Evolutionary conservation across 1,140 invertebrate genomes (phyloP), one percentile per base, ranked within the genome.

Genomic region (Adoxophyes honmai): DNA sequence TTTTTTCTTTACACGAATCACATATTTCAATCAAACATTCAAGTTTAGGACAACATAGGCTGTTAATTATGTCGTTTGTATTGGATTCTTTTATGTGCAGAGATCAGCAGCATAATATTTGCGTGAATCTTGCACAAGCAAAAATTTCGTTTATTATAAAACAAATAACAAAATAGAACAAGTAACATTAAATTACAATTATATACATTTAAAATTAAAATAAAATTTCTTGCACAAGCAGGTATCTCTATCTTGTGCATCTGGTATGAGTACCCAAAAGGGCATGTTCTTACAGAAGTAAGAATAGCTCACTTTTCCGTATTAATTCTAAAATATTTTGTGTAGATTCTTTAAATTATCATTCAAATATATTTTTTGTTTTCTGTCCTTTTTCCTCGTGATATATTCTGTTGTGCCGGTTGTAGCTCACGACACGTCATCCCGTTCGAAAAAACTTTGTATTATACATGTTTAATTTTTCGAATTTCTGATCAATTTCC

Each of bases 331-430:
- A 55, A 53, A 56, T n/a, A 48, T 34, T 59, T 61, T 56, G 34
- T 61, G 38, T 14, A 59, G 52, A 36, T 66, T 61, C 44, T 59
- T 61, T 11, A 66, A 11, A n/a, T n/a, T 59, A 44, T 59, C 63
- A 34, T 14, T 34, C 14, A 59, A 34, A 15, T 62, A 66, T 13
- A 59, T 42, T 34, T 60, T 63, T 52, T 58, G 55, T 39, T 60
- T 67, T 15, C 34, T 60, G 34, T 53, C 38, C 15, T 34, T 13
- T 13, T 44, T 42, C 9, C 28, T 37, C 11, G 10, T 52, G 28
- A 55, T 59, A 54, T 38, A 60, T 33, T 60, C 52, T 37, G 48
- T 57, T 59, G 62, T 62, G 13, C 60, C 55, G 11, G 63, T 56
- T 6, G 48, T 39, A 0, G 59, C 7, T 42, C 55, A 33, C 15